Evolutionary conservation across 2,888 invertebrate species (phyloP), one percentile per base, ranked within the genome.

Genomic region (Laspeyria flexula): DNA sequence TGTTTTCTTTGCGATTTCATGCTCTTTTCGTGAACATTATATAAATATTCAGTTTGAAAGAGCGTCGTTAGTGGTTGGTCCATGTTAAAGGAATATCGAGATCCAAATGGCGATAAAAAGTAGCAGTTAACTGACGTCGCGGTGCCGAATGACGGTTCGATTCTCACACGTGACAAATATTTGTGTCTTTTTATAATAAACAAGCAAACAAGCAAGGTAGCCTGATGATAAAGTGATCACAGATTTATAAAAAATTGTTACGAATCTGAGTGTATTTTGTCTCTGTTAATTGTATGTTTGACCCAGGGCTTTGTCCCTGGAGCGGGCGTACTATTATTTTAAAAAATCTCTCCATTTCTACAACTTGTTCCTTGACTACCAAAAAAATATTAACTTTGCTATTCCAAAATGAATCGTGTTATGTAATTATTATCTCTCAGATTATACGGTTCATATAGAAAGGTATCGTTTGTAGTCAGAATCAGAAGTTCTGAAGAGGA

Each of bases 1-100:
- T 63, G 55, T 73, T 74, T 75, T 73, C 70, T 71, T 78, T 65
- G 50, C 57, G 63, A 75, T 73, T 77, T 71, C 66, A 60, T 64
- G 68, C 64, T 68, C 66, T 66, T 57, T 68, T 57, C 55, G 43
- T 44, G 55, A 62, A 54, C 54, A 59, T 71, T 66, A 60, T 64
- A 72, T 71, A 71, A 72, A 72, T 71, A 72, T 72, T 72, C 66
- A 64, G 60, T 64, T 68, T 53, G 49, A 59, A 58, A 57, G 61
- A 55, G 58, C 61, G 66, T 64, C 60, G 58, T 57, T 60, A 55
- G 43, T 39, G 23, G 6, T 5, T 45, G 59, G 60, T 43, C 10
- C 15, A 55, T 60, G 41, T 49, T n/a, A 34, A 0, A 0, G 53
- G 43, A 52, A 10, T 11, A 11, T 4, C 11, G 23, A 12, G 1